Conservation (phyloP, 2,888 invertebrate species). For the Drosophila parthenogenetica region DNA sequence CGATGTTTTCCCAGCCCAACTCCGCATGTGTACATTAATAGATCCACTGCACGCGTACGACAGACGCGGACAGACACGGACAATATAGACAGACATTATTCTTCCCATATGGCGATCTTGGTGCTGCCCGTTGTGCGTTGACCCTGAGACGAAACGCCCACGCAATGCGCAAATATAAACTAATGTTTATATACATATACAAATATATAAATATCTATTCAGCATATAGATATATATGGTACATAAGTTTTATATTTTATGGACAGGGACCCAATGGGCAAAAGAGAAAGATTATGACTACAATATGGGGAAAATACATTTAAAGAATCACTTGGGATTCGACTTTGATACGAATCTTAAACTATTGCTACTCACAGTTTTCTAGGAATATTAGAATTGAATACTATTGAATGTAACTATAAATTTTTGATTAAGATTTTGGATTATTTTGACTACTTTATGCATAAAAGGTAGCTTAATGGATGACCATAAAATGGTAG, state of each 20-base stretch:
- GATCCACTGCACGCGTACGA: conserved; percentile 51
- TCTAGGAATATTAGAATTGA: no score
- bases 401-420: neutral
- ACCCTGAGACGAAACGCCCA: conserved; percentile 78
- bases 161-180: conserved; percentile 75
- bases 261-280: conserved; percentile 4
- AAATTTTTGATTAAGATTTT: neutral
- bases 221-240: conserved; percentile 11
- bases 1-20: no score
- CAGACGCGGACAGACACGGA: conserved; percentile 14
- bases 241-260: neutral
- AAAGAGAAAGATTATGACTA: conserved; percentile 29
- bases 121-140: conserved; percentile 65
- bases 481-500: conserved; percentile 3
- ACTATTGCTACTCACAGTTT: no score
- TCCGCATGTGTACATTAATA: conserved; percentile 48
- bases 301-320: conserved; percentile 53
- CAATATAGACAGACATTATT: conserved; percentile 16
- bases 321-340: conserved; percentile 39
- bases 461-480: neutral
- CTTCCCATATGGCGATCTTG: conserved; percentile 59
- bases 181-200: conserved; percentile 45
- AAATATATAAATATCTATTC: conserved; percentile 5
- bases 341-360: conserved; percentile 32
- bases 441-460: neutral